Evolutionary conservation across 2,888 invertebrate species (phyloP), one percentile per base, ranked within the genome.

Genomic region (Dexiosoma caninum): DNA sequence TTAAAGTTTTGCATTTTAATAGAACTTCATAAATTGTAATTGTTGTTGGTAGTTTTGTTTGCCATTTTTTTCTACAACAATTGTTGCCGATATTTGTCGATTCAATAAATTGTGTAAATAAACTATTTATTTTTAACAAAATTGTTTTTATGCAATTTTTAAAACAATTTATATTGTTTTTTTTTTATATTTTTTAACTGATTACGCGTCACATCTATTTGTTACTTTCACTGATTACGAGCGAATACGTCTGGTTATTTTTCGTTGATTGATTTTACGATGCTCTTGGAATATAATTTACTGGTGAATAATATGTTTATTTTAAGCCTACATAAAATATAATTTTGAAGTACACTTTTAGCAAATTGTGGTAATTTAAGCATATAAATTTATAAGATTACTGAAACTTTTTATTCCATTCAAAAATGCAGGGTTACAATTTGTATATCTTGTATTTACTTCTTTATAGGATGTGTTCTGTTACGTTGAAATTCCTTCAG

Each of bases 1-100:
- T 49, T 69, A 46, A 69, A 64, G 51, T 74, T 81, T 81, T 81
- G 81, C 72, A 81, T 77, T 81, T 81, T 77, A 81, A 81, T 74
- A 81, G 77, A 81, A 81, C 77, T 64, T 64, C 77, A 81, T 81
- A 7, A 64, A 71, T 60, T 66, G 49, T 12, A 30, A 57, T 27
- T 27, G 40, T 27, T 64, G 44, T 51, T 55, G 16, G 35, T 32
- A 14, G 5, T 19, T 49, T 30, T 53, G 12, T 64, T 57, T 46
- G 49, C 51, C 44, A 55, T 64, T 51, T 57, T 60, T 59, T 57
- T 16, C 23, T n/a, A n/a, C 7, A 66, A 72, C 44, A 70, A 53
- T 70, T 59, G 44, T 57, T 66, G 35, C 30, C 59, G 37, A 42
- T 62, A 37, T 35, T 59, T 74, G 70, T 51, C 12, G 37, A 37